Conservation (phyloP, 2,797 vertebrate species). For the Phataginus tricuspis region DNA sequence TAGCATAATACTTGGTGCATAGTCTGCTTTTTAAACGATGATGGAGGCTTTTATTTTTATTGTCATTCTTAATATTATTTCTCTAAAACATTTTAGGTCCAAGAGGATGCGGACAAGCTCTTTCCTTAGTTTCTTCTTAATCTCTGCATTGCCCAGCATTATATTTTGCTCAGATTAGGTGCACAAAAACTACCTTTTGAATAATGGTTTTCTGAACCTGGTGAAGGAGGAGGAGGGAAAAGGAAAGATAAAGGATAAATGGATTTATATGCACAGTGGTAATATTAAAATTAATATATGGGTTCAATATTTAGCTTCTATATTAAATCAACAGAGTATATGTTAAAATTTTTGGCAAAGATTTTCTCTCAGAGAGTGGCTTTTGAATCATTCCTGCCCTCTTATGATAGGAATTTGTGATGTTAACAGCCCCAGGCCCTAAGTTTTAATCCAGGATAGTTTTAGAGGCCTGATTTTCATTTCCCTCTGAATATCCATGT, state of each 20-base stretch:
- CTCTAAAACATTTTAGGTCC: not conserved
- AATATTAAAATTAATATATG: conserved; percentile 53
- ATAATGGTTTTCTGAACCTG: not conserved
- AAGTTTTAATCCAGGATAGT: not conserved
- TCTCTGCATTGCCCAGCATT: not conserved
- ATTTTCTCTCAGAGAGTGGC: not conserved
- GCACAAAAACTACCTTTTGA: not conserved
- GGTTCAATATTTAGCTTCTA: not conserved
- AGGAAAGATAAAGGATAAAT: not conserved
- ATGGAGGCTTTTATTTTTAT: too few species aligned
- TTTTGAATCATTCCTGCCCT: not conserved
- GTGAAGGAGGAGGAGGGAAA: not conserved
- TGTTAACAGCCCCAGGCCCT: not conserved
- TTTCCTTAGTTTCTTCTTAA: not conserved
- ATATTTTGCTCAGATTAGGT: not conserved
- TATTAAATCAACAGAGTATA: conserved; percentile 36
- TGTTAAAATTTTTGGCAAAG: conserved; percentile 3
- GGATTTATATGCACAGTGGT: not conserved
- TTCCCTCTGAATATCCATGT: not conserved
- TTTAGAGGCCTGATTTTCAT: not conserved
- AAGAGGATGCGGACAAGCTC: not conserved
- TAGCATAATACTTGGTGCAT: not conserved
- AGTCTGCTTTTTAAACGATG: not conserved
- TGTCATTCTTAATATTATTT: not conserved
- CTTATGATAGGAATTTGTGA: not conserved